Evolutionary conservation across 2,888 invertebrate genomes (phyloP).

Genomic region (Dioctria linearis): DNA sequence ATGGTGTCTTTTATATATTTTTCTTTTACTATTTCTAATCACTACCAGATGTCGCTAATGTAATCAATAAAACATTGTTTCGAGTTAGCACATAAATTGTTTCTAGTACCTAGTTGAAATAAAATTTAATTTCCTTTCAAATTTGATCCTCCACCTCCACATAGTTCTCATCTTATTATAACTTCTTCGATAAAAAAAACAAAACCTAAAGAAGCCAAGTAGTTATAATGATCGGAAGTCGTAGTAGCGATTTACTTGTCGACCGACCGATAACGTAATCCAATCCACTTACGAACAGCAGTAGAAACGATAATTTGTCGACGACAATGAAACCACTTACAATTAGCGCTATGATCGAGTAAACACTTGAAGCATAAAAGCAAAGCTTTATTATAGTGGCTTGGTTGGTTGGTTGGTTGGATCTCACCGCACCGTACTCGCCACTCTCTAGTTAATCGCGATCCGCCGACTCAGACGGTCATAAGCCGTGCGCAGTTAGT

Average conservation of each 20-base stretch:
- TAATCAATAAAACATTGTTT: too few species aligned
- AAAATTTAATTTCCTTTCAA: too few species aligned
- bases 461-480: neutral
- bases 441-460: conserved; percentile 17
- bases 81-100: too few species aligned
- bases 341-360: neutral
- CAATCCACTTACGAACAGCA: conserved; percentile 7
- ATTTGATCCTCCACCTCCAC: too few species aligned
- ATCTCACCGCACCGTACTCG: neutral
- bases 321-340: neutral
- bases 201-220: conserved; percentile 1
- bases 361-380: neutral
- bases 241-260: conserved; percentile 12
- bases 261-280: conserved; percentile 15
- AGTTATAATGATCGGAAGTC: conserved; percentile 25
- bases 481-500: neutral
- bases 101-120: too few species aligned
- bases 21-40: too few species aligned
- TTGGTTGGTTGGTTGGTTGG: too few species aligned
- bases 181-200: neutral
- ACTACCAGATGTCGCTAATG: too few species aligned
- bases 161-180: too few species aligned
- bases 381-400: neutral
- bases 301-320: conserved; percentile 24
- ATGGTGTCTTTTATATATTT: too few species aligned